phyloP scores from a whole-genome alignment of 2,113 vertebrate species.

The Ammodytes dubius region DNA sequence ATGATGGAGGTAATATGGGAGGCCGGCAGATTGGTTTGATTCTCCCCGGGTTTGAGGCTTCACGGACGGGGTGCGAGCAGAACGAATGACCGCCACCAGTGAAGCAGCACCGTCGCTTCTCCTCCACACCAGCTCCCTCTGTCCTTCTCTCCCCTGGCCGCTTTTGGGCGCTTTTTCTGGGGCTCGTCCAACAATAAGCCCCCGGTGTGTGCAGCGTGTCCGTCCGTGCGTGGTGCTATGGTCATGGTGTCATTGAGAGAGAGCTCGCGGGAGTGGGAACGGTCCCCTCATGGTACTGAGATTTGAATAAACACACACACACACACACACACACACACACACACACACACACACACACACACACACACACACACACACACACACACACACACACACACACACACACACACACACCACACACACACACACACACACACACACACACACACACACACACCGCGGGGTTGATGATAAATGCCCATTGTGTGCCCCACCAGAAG shows the following conservation, averaged over 20 bases:
- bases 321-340: slow-evolving; percentile 5
- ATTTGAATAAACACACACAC: slow-evolving; percentile 89
- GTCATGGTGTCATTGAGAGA: slow-evolving; percentile 57
- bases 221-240: too few species aligned
- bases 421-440: slow-evolving; percentile 31
- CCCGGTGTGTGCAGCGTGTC: slow-evolving; percentile 50
- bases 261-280: slow-evolving; percentile 89
- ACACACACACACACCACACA: slow-evolving; percentile 30
- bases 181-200: slow-evolving; percentile 88
- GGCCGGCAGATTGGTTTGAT: slow-evolving; percentile 28
- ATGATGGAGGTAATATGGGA: slow-evolving; percentile 18
- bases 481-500: slow-evolving; percentile 87
- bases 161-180: slow-evolving; percentile 86
- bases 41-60: slow-evolving; percentile 66
- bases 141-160: slow-evolving; percentile 20
- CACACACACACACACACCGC: slow-evolving; percentile 81
- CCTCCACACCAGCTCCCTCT: background rate
- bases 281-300: slow-evolving; percentile 95
- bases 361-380: slow-evolving; percentile 81
- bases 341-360: slow-evolving; percentile 36
- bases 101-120: background rate
- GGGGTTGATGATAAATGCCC: slow-evolving; percentile 94
- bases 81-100: slow-evolving; percentile 53
- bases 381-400: slow-evolving; percentile 67
- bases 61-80: slow-evolving; percentile 57